Evolutionary conservation across 2,113 vertebrate species (phyloP).

Genomic region (Aegotheles bennettii): DNA sequence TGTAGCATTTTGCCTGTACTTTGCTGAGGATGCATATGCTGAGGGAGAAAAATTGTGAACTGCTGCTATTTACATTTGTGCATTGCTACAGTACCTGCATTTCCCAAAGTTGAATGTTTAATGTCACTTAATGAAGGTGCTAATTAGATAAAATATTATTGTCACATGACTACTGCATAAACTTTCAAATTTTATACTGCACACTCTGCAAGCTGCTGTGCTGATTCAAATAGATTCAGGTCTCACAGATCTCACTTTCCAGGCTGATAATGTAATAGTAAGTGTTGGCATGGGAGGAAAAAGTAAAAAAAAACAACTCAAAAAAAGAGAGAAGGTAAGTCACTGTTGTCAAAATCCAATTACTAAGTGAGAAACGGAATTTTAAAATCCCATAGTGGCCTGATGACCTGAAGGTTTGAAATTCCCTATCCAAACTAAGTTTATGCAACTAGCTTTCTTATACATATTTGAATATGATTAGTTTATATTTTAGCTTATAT

Average conservation of each 20-base stretch:
- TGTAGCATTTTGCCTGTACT: not conserved
- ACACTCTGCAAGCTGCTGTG: not conserved
- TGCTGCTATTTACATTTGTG: not conserved
- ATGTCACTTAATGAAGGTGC: not conserved
- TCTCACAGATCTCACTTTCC: not conserved
- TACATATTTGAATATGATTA: not conserved
- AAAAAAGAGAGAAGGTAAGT: not conserved
- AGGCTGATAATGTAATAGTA: not conserved
- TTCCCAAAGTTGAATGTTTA: not conserved
- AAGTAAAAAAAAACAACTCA: not conserved
- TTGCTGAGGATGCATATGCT: not conserved
- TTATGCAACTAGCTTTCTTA: not conserved
- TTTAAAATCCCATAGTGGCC: not conserved
- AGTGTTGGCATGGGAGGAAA: not conserved
- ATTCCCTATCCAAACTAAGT: not conserved
- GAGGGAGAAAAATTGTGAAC: not conserved
- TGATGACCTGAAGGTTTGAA: not conserved
- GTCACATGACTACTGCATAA: not conserved
- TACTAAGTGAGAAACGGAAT: slow-evolving; percentile 12
- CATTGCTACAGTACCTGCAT: not conserved
- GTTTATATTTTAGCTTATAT: not conserved
- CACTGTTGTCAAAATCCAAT: not conserved
- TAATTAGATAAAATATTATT: not conserved
- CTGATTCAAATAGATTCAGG: not conserved
- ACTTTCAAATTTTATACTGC: not conserved